Conservation (phyloP, 1,140 invertebrate genomes). For the Atta cephalotes region DNA sequence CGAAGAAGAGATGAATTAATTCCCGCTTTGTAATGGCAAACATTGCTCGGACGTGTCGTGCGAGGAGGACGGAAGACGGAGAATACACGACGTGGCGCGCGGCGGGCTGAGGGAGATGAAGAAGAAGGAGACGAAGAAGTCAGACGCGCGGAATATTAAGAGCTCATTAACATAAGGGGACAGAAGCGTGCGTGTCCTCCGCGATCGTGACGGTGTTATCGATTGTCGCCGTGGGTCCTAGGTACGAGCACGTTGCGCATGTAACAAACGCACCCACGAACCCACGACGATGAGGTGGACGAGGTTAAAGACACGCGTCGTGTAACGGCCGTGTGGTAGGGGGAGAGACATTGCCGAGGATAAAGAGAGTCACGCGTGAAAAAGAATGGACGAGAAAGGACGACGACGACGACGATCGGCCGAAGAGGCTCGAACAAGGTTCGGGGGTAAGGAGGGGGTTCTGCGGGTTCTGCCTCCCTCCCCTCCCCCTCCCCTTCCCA, state of each 20-base stretch:
- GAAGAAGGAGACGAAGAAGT: constrained; percentile 68
- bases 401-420: constrained; percentile 15
- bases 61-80: constrained; percentile 39
- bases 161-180: constrained; percentile 83
- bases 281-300: constrained; percentile 77
- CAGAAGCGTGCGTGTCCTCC: constrained; percentile 81
- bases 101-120: constrained; percentile 49
- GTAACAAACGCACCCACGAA: constrained; percentile 69
- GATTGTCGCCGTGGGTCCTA: constrained; percentile 78
- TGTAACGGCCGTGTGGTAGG: constrained; percentile 35
- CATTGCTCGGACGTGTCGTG: constrained; percentile 48
- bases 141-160: constrained; percentile 82
- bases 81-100: constrained; percentile 49
- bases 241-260: constrained; percentile 66
- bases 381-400: constrained; percentile 71
- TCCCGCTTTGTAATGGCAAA: constrained; percentile 60
- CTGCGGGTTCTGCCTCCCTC: too few species aligned
- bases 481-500: neutral
- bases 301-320: constrained; percentile 75
- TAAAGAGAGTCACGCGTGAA: constrained; percentile 66
- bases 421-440: neutral
- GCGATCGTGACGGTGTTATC: constrained; percentile 84
- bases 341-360: constrained; percentile 19
- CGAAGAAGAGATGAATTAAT: constrained; percentile 64
- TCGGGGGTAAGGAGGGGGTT: too few species aligned